phyloP scores from a whole-genome alignment of 2,888 invertebrate species.

The Entomobrya multifasciata region DNA sequence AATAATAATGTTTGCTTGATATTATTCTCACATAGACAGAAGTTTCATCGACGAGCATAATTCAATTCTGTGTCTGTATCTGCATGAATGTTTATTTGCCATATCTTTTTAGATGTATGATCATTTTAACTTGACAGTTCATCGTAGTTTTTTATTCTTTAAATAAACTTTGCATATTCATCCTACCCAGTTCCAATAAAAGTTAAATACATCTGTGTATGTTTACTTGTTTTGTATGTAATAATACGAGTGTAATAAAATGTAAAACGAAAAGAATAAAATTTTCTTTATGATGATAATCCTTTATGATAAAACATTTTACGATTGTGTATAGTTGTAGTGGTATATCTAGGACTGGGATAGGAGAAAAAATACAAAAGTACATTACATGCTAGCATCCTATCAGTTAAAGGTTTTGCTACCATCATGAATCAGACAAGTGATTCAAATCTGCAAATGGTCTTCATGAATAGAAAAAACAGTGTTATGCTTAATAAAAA shows the following conservation, averaged over 20 bases:
- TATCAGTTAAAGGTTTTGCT: neutral
- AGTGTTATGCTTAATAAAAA: too few relatives aligned
- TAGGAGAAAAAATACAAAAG: neutral
- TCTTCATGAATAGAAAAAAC: conserved; percentile 9
- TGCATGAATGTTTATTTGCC: neutral
- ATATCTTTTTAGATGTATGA: neutral
- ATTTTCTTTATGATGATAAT: conserved; percentile 20
- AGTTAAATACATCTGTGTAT: neutral
- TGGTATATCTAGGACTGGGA: neutral
- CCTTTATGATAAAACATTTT: conserved; percentile 27
- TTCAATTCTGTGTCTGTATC: conserved; percentile 30
- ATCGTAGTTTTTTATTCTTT: conserved; percentile 9
- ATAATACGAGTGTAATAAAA: neutral
- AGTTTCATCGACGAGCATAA: conserved; percentile 42
- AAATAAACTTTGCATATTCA: conserved; percentile 8
- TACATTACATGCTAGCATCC: neutral
- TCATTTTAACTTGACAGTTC: neutral
- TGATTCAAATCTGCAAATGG: conserved; percentile 25
- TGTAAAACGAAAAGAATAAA: conserved; percentile 20
- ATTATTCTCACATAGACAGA: conserved; percentile 22
- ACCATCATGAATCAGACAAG: neutral
- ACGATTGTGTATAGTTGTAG: neutral
- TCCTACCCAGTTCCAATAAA: conserved; percentile 18
- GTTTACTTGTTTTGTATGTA: neutral
- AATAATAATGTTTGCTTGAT: neutral